Conservation (phyloP, 2,797 vertebrate genomes). For the Sebastes goodei region DNA sequence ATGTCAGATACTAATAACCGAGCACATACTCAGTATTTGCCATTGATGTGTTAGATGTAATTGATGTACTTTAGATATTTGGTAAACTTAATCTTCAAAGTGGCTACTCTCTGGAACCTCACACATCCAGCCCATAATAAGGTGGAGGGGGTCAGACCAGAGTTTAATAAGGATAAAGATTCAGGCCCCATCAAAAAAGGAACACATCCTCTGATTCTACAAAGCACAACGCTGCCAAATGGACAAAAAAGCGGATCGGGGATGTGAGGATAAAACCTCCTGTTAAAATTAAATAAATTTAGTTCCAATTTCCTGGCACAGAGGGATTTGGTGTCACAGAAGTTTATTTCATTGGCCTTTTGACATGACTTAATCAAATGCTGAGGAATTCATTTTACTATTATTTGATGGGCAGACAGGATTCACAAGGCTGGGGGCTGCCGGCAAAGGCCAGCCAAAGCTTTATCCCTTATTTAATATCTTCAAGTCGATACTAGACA, state of each 20-base stretch:
- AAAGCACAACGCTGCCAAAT: slow-evolving; percentile 54
- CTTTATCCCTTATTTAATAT: slow-evolving; percentile 73
- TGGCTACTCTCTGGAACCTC: slow-evolving; percentile 1
- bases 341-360: slow-evolving; percentile 77
- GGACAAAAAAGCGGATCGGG: slow-evolving; percentile 48
- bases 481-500: slow-evolving; percentile 44
- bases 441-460: slow-evolving; percentile 50
- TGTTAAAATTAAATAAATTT: slow-evolving; percentile 73
- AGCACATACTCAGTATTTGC: neutral
- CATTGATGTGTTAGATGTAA: neutral
- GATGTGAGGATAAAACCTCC: slow-evolving; percentile 52
- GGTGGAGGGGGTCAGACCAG: slow-evolving; percentile 28
- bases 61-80: slow-evolving; percentile 9
- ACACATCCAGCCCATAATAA: slow-evolving; percentile 14
- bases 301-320: slow-evolving; percentile 67
- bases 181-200: slow-evolving; percentile 43
- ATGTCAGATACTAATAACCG: neutral
- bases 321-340: slow-evolving; percentile 71
- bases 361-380: slow-evolving; percentile 78
- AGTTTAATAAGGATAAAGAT: slow-evolving; percentile 56
- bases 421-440: slow-evolving; percentile 59
- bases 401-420: slow-evolving; percentile 68
- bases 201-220: slow-evolving; percentile 52
- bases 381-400: slow-evolving; percentile 73
- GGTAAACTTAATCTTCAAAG: slow-evolving; percentile 21